Evolutionary conservation across 2,113 vertebrate genomes (phyloP), one percentile per base, ranked within the genome.

Genomic region (Leucoraja erinaceus): DNA sequence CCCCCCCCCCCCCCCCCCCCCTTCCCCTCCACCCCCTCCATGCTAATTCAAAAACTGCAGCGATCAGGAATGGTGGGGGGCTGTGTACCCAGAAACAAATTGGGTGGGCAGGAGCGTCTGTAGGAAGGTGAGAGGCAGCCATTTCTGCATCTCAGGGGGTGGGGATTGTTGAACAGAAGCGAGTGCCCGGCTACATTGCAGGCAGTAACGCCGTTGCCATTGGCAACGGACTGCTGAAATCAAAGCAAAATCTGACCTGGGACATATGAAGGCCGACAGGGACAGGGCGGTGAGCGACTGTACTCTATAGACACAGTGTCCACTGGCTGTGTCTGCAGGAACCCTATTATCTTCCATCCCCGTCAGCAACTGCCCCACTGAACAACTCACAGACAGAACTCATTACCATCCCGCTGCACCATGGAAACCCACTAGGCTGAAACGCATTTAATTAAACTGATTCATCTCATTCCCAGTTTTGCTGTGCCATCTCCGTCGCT

Each of bases 401-500:
- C 88, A 22, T 81, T 54, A 81, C 12, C 78, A 25, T 81, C 47
- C 33, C 25, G 88, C 88, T 25, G n/a, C 38, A 25, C 63, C 61
- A 91, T 9, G 38, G 31, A 25, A 47, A 72, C 90, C 72, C 63
- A 38, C 70, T 72, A 38, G 68, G 68, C 6, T 91, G 38, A 91
- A 91, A 74, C 28, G 66, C 33, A 91, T 54, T 54, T 91, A 91
- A 90, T 90, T 70, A 90, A 66, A 70, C 68, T 54, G 22, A 91
- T 91, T 47, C 38, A 72, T 72, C 10, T 22, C 70, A 38, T 25
- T 68, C 68, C 38, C 54, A 3, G 38, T 72, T 33, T 54, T 91
- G 66, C 66, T 91, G 86, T 63, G 9, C 8, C 66, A 72, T 38
- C 31, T 47, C 88, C 33, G 18, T 25, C 22, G 33, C 66, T 70